These are phyloP conservation scores for Asbolus verrucosus DNA, from an alignment of 1,140 invertebrate species.

Conservation along the genomic window DNA sequence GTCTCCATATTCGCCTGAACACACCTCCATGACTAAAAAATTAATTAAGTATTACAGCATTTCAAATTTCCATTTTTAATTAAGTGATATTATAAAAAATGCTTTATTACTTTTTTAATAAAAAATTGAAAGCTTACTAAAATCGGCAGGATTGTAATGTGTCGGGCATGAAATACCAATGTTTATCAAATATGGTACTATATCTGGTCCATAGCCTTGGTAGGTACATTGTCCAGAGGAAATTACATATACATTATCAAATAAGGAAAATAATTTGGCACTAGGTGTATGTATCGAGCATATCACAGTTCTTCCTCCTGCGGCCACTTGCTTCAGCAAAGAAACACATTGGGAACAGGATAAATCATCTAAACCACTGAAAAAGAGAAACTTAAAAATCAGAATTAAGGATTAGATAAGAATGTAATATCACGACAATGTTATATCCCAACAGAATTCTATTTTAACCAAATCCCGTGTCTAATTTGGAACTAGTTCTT, in stretches of 20 bases:
- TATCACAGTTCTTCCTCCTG: conserved; percentile 86
- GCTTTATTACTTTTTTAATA: too few relatives aligned
- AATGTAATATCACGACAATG: too few relatives aligned
- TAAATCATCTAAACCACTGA: conserved; percentile 81
- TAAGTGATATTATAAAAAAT: too few relatives aligned
- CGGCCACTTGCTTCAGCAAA: conserved; percentile 81
- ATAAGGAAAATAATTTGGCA: conserved; percentile 79
- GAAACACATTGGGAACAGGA: conserved; percentile 81
- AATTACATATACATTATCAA: conserved; percentile 83
- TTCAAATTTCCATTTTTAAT: too few relatives aligned
- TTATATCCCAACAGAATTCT: too few relatives aligned
- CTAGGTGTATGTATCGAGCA: conserved; percentile 95
- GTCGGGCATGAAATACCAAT: conserved; percentile 78
- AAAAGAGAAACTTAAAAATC: conserved; percentile 42
- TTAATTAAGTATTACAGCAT: too few relatives aligned
- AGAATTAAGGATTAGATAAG: too few relatives aligned
- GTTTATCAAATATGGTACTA: conserved; percentile 77
- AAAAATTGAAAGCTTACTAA: conserved; percentile 76
- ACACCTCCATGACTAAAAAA: conserved; percentile 79
- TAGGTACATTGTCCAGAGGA: conserved; percentile 81
- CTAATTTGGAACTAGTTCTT: too few relatives aligned
- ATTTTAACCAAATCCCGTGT: too few relatives aligned
- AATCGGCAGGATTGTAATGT: conserved; percentile 87
- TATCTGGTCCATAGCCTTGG: conserved; percentile 74
- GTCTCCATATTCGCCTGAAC: conserved; percentile 79